Evolutionary conservation across 2,797 vertebrate genomes (phyloP), one percentile per base, ranked within the genome.

Genomic region (Perdix hodgsoniae): DNA sequence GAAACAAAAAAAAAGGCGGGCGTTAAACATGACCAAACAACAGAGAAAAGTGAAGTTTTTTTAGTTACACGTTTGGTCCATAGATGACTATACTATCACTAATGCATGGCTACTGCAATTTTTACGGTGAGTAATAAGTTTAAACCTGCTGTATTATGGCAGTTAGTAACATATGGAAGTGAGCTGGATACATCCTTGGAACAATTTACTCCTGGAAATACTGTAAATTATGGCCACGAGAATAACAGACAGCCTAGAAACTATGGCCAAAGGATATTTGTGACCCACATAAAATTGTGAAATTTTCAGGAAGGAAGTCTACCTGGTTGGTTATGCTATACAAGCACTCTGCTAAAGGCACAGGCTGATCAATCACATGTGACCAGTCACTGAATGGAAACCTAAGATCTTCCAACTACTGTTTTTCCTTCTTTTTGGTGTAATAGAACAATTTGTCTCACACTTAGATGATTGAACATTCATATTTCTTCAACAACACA

Each of bases 351-450:
- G 13, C 31, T 69, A 31, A 86, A 78, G n/a, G 23, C 40, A 45
- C 7, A 2, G 21, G 23, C 18, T 69, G 26, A 27, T 14, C 19
- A 42, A 42, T 14, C 7, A 14, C 0, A 0, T 0, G 0, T 39
- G 4, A 2, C 10, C 29, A 50, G 22, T 4, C 23, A 50, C 44
- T n/a, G 56, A 54, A 29, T 44, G 35, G 60, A 89, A 91, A 39
- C 2, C 5, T 54, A 2, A 64, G 6, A 18, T 49, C 60, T 42
- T 66, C n/a, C 33, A 82, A 59, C 21, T 57, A 40, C 4, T 3
- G 5, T 7, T 44, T 24, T 54, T 57, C 26, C 29, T 45, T 59
- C 9, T 42, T 76, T 85, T 73, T 59, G 15, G 18, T 69, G 15
- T 27, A 42, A 24, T 10, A 56, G 35, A 71, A 29, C 5, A 18